Conservation (phyloP, 2,888 invertebrate genomes). For the Drosophila fungiperda region DNA sequence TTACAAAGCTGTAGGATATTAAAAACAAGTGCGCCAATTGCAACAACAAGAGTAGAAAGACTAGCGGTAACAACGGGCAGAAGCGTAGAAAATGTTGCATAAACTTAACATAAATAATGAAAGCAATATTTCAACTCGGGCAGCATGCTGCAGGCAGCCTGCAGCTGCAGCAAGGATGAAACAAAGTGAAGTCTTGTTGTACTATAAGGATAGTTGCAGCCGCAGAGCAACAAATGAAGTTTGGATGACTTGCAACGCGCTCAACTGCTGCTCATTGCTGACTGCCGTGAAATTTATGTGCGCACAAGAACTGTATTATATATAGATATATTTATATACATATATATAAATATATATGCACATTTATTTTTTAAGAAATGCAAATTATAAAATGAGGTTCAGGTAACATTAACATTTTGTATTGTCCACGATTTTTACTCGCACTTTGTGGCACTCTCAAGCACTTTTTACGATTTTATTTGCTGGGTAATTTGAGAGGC, state of each 20-base stretch:
- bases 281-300: slow-evolving; percentile 79
- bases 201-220: slow-evolving; percentile 30
- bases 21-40: slow-evolving; percentile 75
- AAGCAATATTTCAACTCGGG: slow-evolving; percentile 73
- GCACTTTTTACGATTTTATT: slow-evolving; percentile 4
- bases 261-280: slow-evolving; percentile 49
- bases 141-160: slow-evolving; percentile 16
- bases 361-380: slow-evolving; percentile 20
- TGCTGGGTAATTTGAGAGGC: not conserved
- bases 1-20: slow-evolving; percentile 79
- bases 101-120: slow-evolving; percentile 77
- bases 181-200: slow-evolving; percentile 44
- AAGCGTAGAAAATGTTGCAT: slow-evolving; percentile 69
- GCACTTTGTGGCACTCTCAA: slow-evolving; percentile 13
- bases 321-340: not conserved
- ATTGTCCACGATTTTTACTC: slow-evolving; percentile 12
- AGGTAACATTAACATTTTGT: slow-evolving; percentile 21
- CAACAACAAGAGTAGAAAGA: slow-evolving; percentile 33
- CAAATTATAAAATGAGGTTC: slow-evolving; percentile 31
- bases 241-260: slow-evolving; percentile 77
- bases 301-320: slow-evolving; percentile 26
- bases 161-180: slow-evolving; percentile 38
- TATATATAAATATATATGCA: not conserved
- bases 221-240: slow-evolving; percentile 79
- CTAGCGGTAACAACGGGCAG: slow-evolving; percentile 22